phyloP scores from a whole-genome alignment of 2,113 vertebrate species.

The Paracanthobrama guichenoti region DNA sequence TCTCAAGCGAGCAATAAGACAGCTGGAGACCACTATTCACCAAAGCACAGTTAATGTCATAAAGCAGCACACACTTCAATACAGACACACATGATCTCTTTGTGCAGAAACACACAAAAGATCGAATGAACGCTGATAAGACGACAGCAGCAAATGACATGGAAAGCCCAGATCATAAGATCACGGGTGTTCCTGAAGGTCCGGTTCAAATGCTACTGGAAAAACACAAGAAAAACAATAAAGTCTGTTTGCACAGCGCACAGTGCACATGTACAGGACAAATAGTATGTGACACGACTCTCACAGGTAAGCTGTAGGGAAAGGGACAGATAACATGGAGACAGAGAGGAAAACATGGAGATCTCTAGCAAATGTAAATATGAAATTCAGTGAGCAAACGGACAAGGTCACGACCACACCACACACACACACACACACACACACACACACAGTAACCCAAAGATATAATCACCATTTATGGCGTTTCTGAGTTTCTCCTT shows the following conservation, averaged over 20 bases:
- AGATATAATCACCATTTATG: constrained; percentile 10
- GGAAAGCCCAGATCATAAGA: neutral
- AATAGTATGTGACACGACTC: neutral
- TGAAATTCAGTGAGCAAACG: constrained; percentile 35
- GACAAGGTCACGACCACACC: constrained; percentile 60
- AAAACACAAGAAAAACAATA: constrained; percentile 4
- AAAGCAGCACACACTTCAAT: neutral
- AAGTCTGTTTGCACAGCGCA: constrained; percentile 21
- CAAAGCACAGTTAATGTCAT: neutral
- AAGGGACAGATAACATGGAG: neutral
- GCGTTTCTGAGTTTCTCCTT: neutral
- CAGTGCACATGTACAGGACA: neutral
- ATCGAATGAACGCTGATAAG: neutral
- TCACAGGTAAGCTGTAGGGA: constrained; percentile 4
- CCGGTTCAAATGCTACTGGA: constrained; percentile 2
- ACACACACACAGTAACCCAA: neutral
- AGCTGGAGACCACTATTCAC: neutral
- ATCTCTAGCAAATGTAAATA: constrained; percentile 60
- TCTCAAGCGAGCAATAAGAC: no score
- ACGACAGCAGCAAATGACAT: neutral
- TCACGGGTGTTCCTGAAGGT: neutral
- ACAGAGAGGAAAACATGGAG: neutral
- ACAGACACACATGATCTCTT: neutral
- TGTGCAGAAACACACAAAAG: neutral
- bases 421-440: no score